Base-by-base conservation (phyloP, 2,113 vertebrate species). In the Gobius niger region DNA sequence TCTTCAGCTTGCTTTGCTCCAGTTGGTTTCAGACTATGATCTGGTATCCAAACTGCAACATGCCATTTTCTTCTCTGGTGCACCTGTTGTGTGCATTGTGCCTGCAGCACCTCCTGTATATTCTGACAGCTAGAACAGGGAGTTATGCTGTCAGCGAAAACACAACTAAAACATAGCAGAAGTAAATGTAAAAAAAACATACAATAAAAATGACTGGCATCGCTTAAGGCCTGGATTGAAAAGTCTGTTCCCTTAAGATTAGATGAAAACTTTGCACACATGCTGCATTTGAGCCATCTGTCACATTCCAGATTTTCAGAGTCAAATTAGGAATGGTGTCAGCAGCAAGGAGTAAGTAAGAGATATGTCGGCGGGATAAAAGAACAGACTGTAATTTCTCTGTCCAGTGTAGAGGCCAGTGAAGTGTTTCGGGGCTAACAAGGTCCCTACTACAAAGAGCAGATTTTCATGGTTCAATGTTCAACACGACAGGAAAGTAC, bases 391-490 rank as follows among this genome's bases (percentile, higher is more conserved):
- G 24, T 57, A 54, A 54, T 57, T 57, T 57, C 11, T 54, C 52
- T 54, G 52, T 54, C 18, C 9, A 19, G 18, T 24, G 52, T 54
- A 11, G 52, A 54, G 18, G 52, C 54, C 54, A 57, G 54, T 57
- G 54, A 24, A 40, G 19, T 57, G 54, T 57, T 57, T 57, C 19
- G 14, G 54, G 54, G 54, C 19, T 57, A 57, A 57, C 24, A 57
- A 57, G 54, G 19, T 34, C 53, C 24, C 54, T 40, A 57, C 54
- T 40, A 57, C 54, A 57, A 40, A 57, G 54, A 57, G 54, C 19
- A 57, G 54, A 19, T 24, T 40, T 10, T 57, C 40, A 14, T 40
- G 19, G 24, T 40, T 19, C 11, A 40, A 40, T 10, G 54, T 34
- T 12, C 19, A 57, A 57, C 19, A 57, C 34, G 54, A 13, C 54